Evolutionary conservation across 2,113 vertebrate genomes (phyloP).

Genomic region (Haplochromis burtoni): DNA sequence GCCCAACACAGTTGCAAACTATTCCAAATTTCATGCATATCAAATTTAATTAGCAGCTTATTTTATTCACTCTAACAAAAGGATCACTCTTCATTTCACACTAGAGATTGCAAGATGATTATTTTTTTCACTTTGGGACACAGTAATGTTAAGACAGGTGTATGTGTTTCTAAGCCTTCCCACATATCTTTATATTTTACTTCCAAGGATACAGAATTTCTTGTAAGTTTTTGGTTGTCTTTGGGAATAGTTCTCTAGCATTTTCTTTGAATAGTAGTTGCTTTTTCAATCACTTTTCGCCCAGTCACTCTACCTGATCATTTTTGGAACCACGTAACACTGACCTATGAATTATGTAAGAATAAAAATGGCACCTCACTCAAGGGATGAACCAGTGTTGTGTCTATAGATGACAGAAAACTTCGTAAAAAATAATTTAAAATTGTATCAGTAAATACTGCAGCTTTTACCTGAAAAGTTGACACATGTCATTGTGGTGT

Average conservation of each 20-base stretch:
- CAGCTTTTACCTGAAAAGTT: not conserved
- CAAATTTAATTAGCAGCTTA: not conserved
- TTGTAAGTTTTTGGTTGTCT: not conserved
- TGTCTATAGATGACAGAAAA: not conserved
- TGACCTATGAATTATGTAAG: not conserved
- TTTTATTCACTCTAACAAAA: not conserved
- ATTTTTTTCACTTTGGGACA: not conserved
- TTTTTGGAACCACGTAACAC: not conserved
- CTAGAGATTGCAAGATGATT: not conserved
- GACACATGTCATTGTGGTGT: not conserved
- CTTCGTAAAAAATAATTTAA: accelerated
- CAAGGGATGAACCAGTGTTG: not conserved
- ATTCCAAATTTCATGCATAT: not conserved
- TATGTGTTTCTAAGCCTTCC: not conserved
- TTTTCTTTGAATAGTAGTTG: not conserved
- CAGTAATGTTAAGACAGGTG: not conserved
- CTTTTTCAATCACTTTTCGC: not conserved
- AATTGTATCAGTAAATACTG: not conserved
- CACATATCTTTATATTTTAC: not conserved
- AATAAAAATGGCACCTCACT: not conserved
- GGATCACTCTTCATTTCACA: not conserved
- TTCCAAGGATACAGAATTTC: not conserved
- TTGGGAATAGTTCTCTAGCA: not conserved
- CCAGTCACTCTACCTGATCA: not conserved
- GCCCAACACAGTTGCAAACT: not conserved